These are phyloP conservation scores for Neogale vison DNA, from an alignment of 2,113 vertebrate genomes.

Conservation along the genomic window DNA sequence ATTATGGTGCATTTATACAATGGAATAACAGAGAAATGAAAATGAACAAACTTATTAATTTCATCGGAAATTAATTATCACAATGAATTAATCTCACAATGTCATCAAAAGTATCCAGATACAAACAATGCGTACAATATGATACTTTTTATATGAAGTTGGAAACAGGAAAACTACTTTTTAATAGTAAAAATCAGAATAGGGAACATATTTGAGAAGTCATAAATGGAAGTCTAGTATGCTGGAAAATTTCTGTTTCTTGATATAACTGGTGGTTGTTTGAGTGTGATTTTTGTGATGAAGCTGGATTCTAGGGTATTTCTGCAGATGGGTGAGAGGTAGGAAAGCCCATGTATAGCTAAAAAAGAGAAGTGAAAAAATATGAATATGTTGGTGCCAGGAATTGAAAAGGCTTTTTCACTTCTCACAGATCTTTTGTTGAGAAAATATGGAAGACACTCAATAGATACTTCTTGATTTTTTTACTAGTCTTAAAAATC, in stretches of 20 bases:
- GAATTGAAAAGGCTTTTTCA: neutral
- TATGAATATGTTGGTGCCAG: neutral
- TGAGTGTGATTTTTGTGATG: neutral
- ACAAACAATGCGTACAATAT: neutral
- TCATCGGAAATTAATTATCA: too few species aligned
- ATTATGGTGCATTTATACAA: neutral
- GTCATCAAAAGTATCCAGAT: neutral
- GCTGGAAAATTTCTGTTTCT: neutral
- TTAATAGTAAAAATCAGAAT: neutral
- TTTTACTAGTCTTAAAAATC: neutral
- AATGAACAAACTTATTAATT: neutral
- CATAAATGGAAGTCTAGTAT: neutral
- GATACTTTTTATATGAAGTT: neutral
- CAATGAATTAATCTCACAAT: neutral
- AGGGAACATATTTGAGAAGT: neutral
- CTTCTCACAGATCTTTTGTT: neutral
- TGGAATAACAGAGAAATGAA: neutral
- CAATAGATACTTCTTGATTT: neutral
- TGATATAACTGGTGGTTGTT: neutral
- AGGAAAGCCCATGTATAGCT: neutral
- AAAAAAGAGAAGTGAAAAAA: neutral
- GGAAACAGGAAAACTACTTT: neutral
- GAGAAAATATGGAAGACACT: neutral
- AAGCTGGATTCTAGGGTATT: neutral
- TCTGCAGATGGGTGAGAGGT: neutral